These are phyloP conservation scores for Trogon surrucura DNA, from an alignment of 2,113 vertebrate genomes.

Conservation along the genomic window DNA sequence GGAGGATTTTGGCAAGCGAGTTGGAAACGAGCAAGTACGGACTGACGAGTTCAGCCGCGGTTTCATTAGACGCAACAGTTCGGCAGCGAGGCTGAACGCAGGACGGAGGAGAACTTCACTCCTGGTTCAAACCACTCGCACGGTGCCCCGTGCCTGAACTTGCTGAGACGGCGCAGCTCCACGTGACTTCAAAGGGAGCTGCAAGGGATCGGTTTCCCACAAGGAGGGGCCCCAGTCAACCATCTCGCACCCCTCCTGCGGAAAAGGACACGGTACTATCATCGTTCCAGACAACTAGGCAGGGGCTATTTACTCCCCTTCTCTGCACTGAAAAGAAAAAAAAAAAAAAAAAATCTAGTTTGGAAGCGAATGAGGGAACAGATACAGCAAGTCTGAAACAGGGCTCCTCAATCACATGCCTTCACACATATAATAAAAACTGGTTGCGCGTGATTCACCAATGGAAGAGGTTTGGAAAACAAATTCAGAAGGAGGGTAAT, in stretches of 20 bases:
- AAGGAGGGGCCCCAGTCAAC: slow-evolving; percentile 26
- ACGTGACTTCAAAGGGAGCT: slow-evolving; percentile 28
- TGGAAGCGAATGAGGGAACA: fast-evolving
- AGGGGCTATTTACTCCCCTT: background rate
- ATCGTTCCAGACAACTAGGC: background rate
- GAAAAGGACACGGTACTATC: background rate
- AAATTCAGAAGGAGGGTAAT: slow-evolving; percentile 46
- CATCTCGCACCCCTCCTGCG: background rate
- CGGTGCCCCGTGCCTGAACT: slow-evolving; percentile 40
- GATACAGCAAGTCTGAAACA: background rate
- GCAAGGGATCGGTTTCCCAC: background rate
- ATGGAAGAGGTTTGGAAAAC: slow-evolving; percentile 52
- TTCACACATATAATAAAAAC: slow-evolving; percentile 20
- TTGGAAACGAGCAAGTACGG: background rate
- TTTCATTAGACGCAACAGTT: background rate
- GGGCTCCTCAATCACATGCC: background rate
- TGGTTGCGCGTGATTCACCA: background rate
- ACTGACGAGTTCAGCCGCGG: background rate
- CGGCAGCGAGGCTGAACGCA: background rate
- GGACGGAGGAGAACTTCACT: background rate
- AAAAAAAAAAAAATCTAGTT: background rate
- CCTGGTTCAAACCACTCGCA: background rate
- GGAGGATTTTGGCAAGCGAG: background rate
- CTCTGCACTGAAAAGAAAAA: background rate
- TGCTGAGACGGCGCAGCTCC: background rate